Evolutionary conservation across 2,797 vertebrate genomes (phyloP).

Genomic region (Periparus ater): DNA sequence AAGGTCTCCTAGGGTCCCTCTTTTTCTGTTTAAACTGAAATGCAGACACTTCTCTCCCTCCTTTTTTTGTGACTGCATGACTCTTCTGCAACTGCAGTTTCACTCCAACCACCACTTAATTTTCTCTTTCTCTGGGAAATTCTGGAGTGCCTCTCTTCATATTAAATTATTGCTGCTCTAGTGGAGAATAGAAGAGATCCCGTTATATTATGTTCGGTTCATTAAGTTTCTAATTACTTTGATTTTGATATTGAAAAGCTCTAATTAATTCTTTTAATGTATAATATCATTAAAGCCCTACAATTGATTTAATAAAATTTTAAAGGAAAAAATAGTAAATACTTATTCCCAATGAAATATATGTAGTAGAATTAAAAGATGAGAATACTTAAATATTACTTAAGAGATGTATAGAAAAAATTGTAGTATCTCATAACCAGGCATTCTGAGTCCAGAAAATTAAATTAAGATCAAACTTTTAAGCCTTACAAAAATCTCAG

Average conservation of each 20-base stretch:
- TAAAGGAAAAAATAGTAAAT: neutral
- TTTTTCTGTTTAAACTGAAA: neutral
- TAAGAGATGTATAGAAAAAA: neutral
- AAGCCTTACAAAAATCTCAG: neutral
- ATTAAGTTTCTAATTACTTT: slow-evolving; percentile 48
- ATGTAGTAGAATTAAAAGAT: neutral
- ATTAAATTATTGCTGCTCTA: slow-evolving; percentile 57
- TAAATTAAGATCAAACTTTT: neutral
- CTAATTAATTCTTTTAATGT: slow-evolving; percentile 31
- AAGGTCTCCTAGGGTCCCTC: neutral
- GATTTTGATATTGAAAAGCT: slow-evolving; percentile 17
- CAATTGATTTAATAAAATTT: neutral
- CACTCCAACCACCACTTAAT: neutral
- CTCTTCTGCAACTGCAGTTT: neutral
- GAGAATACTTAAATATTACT: neutral
- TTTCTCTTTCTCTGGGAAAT: slow-evolving; percentile 24
- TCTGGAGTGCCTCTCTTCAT: neutral
- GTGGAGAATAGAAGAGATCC: slow-evolving; percentile 42
- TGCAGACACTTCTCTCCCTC: neutral
- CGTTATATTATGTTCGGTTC: neutral
- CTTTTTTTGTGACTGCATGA: neutral
- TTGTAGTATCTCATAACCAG: neutral
- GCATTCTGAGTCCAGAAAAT: neutral
- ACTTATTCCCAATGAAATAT: neutral
- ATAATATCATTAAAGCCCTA: neutral